Percentiles rank a stretch among this genome's conserved stretches.
These are phyloP conservation scores for Turritopsis rubra DNA, from an alignment of 30 jellyfish, hydroid and myxozoan genomes.

Conservation along the genomic window DNA sequence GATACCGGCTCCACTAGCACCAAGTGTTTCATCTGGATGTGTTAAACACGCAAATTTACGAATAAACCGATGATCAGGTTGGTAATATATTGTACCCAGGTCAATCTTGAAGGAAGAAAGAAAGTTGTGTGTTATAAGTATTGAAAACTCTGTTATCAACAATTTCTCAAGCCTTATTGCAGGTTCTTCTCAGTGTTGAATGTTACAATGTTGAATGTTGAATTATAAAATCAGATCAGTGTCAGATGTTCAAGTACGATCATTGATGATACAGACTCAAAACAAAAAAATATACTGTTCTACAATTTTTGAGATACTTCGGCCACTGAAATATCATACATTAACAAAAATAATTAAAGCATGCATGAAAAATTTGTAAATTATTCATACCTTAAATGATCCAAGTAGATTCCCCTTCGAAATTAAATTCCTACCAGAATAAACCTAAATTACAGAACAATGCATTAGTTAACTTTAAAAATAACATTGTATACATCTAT, in stretches of 20 bases:
- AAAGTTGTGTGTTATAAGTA: no score
- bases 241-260: no score
- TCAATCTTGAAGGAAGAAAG: constrained; percentile 7
- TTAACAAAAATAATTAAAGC: not conserved
- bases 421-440: constrained; percentile 38
- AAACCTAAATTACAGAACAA: constrained; percentile 24
- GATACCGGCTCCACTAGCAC: constrained; percentile 47
- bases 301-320: not conserved
- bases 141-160: no score
- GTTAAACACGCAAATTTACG: constrained; percentile 34
- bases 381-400: constrained; percentile 24
- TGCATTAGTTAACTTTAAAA: no score
- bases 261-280: not conserved
- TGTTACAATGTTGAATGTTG: no score
- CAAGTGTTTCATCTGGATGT: constrained; percentile 41
- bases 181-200: no score
- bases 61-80: constrained; percentile 39
- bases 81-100: constrained; percentile 33
- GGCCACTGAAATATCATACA: no score
- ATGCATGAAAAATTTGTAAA: not conserved
- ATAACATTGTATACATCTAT: no score
- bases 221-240: no score
- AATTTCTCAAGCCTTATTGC: no score
- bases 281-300: not conserved
- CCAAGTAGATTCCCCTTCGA: constrained; percentile 33